Percentiles rank a stretch among this genome's conserved stretches.
phyloP scores from a whole-genome alignment of 2,113 vertebrate genomes.

The Ochotona curzoniae region DNA sequence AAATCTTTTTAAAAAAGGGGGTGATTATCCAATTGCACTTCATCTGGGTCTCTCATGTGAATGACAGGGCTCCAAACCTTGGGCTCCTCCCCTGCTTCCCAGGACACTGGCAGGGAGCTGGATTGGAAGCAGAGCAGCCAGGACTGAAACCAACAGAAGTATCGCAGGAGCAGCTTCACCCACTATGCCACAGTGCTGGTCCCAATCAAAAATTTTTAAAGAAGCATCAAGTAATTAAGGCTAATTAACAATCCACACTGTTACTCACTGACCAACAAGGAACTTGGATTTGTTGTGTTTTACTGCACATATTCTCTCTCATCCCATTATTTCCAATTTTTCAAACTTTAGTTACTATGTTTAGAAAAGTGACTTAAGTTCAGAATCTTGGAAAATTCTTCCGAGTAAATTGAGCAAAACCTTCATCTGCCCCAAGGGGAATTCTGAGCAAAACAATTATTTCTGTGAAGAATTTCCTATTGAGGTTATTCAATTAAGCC shows the following conservation, averaged over 20 bases:
- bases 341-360: constrained; percentile 75
- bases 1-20: no score
- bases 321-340: constrained; percentile 62
- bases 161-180: no score
- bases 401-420: constrained; percentile 81
- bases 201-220: not conserved
- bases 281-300: constrained; percentile 29
- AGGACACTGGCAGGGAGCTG: no score
- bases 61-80: no score
- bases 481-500: constrained; percentile 63
- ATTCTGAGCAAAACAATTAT: constrained; percentile 80
- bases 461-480: constrained; percentile 75
- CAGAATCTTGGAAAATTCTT: constrained; percentile 83
- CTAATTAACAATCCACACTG: constrained; percentile 27
- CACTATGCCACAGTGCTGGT: no score
- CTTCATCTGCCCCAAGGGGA: constrained; percentile 80
- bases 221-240: constrained; percentile 14
- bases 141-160: no score
- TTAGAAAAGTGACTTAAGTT: constrained; percentile 82
- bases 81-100: no score
- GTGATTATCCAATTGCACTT: no score
- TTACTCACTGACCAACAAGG: constrained; percentile 16
- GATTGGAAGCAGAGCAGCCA: no score
- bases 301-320: constrained; percentile 23
- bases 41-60: no score